Conservation (phyloP, 2,797 vertebrate species). For the Cyclura pinguis region DNA sequence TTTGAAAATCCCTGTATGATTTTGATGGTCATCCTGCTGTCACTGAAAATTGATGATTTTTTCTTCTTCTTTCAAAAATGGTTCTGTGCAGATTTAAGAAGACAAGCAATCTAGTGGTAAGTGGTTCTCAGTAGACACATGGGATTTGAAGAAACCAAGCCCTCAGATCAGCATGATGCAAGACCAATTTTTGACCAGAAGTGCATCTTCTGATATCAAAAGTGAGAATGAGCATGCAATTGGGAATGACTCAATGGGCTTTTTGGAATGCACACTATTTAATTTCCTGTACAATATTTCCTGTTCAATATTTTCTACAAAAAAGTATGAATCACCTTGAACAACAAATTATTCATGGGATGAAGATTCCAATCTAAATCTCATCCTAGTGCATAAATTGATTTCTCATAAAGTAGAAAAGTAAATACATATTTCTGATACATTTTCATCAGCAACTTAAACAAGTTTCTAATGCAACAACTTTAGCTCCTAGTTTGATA, state of each 20-base stretch:
- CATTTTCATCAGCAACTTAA: conserved; percentile 42
- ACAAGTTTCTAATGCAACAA: background rate
- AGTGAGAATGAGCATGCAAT: background rate
- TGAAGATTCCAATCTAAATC: background rate
- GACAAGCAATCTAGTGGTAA: background rate
- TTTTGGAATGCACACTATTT: background rate
- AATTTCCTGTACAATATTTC: conserved; percentile 6
- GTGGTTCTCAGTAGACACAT: background rate
- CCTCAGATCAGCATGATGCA: background rate
- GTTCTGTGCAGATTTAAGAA: background rate
- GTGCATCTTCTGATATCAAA: background rate
- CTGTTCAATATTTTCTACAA: background rate
- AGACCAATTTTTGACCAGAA: background rate
- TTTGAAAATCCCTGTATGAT: background rate
- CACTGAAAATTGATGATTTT: background rate
- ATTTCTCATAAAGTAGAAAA: background rate
- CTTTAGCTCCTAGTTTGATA: background rate
- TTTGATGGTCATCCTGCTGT: background rate
- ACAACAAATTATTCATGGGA: conserved; percentile 1
- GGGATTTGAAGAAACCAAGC: background rate
- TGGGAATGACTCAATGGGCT: background rate
- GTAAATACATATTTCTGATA: background rate
- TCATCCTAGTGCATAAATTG: background rate
- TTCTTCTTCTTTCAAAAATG: background rate
- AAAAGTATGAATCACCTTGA: background rate